Conservation (phyloP, 2,797 vertebrate species). For the Poeciliopsis gracilis region DNA sequence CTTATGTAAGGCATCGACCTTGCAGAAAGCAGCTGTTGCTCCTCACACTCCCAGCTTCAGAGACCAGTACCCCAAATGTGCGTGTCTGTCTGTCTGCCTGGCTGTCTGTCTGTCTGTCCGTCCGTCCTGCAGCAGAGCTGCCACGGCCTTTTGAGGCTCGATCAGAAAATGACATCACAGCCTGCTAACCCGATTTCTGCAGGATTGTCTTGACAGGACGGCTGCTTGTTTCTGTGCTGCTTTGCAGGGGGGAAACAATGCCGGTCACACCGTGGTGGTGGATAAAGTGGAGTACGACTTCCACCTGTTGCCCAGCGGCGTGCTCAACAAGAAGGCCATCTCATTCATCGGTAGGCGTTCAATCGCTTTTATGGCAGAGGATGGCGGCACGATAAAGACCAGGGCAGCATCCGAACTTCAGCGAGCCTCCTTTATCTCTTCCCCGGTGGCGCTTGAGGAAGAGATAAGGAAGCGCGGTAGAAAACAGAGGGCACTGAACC, state of each 20-base stretch:
- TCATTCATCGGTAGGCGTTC: constrained; percentile 82
- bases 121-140: not conserved
- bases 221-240: constrained; percentile 1
- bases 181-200: not conserved
- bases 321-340: constrained; percentile 84
- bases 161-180: not conserved
- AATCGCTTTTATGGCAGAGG: not conserved
- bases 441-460: not conserved
- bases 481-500: not conserved
- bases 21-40: constrained; percentile 1
- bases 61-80: not conserved
- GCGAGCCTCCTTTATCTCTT: constrained; percentile 7
- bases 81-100: not conserved
- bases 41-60: not conserved
- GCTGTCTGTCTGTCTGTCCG: not conserved
- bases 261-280: constrained; percentile 87
- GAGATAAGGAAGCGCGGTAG: not conserved
- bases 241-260: constrained; percentile 86
- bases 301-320: constrained; percentile 85
- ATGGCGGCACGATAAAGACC: not conserved
- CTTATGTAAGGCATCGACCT: constrained; percentile 15
- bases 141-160: not conserved
- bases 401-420: not conserved
- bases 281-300: constrained; percentile 86
- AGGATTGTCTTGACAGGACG: not conserved